phyloP scores from a whole-genome alignment of 1,140 invertebrate genomes.

The Ephestia elutella region DNA sequence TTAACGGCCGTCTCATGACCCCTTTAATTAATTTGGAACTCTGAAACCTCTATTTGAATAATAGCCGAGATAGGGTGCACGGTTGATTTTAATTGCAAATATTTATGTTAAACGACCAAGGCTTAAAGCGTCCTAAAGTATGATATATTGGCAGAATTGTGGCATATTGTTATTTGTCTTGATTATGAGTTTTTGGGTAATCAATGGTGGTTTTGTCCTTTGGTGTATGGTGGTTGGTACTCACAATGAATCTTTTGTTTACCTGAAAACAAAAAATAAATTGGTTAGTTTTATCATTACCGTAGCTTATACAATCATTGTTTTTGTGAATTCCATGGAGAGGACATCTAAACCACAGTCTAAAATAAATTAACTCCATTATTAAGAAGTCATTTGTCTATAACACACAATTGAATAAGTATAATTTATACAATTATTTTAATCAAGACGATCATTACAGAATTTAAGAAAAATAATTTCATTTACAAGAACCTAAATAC shows the following conservation, averaged over 20 bases:
- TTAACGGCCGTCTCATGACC: constrained; percentile 71
- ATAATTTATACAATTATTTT: too few relatives aligned
- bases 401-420: too few relatives aligned
- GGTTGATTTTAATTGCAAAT: constrained; percentile 74
- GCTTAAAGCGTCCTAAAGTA: constrained; percentile 52
- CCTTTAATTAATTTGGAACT: constrained; percentile 75
- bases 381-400: too few relatives aligned
- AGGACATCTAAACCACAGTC: too few relatives aligned
- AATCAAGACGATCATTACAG: too few relatives aligned
- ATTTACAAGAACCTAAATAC: too few relatives aligned
- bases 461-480: too few relatives aligned
- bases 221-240: background rate
- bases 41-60: constrained; percentile 72
- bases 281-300: background rate
- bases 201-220: background rate
- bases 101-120: constrained; percentile 68
- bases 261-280: constrained; percentile 5
- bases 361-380: too few relatives aligned
- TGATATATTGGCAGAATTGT: constrained; percentile 49
- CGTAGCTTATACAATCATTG: too few relatives aligned
- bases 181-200: constrained; percentile 10
- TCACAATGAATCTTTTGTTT: background rate
- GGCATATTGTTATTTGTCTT: constrained; percentile 15
- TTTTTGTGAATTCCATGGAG: too few relatives aligned
- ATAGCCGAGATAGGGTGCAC: constrained; percentile 65